Conservation (phyloP, 2,113 vertebrate genomes). For the Bos indicus region DNA sequence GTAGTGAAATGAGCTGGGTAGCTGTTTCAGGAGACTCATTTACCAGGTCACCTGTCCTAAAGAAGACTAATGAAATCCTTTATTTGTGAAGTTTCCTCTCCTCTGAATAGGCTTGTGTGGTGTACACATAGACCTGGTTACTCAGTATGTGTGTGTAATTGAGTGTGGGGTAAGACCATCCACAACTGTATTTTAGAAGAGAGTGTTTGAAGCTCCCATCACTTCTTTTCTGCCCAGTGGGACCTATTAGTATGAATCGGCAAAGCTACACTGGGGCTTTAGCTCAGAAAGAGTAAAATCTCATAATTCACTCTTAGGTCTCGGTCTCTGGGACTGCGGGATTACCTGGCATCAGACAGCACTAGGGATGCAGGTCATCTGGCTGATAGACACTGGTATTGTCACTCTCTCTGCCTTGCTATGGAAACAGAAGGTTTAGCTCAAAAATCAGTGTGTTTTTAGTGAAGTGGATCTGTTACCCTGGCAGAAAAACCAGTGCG, state of each 20-base stretch:
- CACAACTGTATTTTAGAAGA: not conserved
- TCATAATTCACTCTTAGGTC: not conserved
- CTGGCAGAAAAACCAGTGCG: not conserved
- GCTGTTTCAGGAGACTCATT: slow-evolving; percentile 5
- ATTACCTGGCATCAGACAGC: not conserved
- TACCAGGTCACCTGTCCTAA: slow-evolving; percentile 58
- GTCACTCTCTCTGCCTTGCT: not conserved
- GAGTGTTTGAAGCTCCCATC: not conserved
- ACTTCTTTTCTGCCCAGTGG: not conserved
- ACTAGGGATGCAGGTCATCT: not conserved
- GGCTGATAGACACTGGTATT: not conserved
- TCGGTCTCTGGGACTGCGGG: not conserved
- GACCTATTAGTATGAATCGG: not conserved
- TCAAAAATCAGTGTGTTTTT: not conserved
- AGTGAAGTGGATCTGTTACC: not conserved
- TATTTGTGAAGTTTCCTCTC: slow-evolving; percentile 14
- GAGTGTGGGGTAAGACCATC: not conserved
- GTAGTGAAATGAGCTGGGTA: not conserved
- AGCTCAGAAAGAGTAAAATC: not conserved
- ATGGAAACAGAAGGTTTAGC: not conserved
- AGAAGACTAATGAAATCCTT: not conserved
- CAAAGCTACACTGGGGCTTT: not conserved
- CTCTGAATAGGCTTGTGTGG: not conserved
- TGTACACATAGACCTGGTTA: not conserved
- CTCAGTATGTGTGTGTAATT: not conserved